Conservation (phyloP, 2,888 invertebrate genomes). For the Stenodema calcarata region DNA sequence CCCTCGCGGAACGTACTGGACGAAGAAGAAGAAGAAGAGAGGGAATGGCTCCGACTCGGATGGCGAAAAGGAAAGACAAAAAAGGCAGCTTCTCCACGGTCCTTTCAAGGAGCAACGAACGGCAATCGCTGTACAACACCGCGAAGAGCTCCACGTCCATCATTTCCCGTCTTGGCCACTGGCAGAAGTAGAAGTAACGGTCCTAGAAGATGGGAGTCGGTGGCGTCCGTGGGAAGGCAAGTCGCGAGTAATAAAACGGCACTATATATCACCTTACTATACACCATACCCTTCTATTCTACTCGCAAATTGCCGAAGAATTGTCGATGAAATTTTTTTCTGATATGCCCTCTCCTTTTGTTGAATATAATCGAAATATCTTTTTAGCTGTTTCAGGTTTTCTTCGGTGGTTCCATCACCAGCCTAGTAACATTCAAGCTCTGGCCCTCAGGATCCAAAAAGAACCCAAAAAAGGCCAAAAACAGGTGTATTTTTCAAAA, state of each 20-base stretch:
- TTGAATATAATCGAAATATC: too few species aligned
- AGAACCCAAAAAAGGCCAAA: too few species aligned
- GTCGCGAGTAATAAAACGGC: not conserved
- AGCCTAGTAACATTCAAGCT: too few species aligned
- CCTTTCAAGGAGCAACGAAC: slow-evolving; percentile 23
- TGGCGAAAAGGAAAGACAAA: not conserved
- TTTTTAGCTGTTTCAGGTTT: too few species aligned
- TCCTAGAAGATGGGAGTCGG: not conserved
- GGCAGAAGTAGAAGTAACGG: not conserved
- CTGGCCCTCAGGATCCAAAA: too few species aligned
- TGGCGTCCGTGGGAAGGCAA: not conserved
- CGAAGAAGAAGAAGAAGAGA: not conserved
- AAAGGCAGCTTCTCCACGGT: not conserved
- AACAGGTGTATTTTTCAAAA: too few species aligned
- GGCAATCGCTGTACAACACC: slow-evolving; percentile 23
- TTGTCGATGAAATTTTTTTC: not conserved
- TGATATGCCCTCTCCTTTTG: too few species aligned
- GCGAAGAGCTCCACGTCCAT: slow-evolving; percentile 15
- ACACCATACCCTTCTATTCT: not conserved
- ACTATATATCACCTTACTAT: not conserved
- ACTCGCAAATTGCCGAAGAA: not conserved
- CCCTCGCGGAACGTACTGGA: not conserved
- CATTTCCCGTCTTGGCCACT: not conserved
- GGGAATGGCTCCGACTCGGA: not conserved
- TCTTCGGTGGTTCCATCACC: too few species aligned